Percentiles rank a stretch among this genome's conserved stretches.
Evolutionary conservation across 2,888 invertebrate species (phyloP).

Genomic region (Archips xylosteana): DNA sequence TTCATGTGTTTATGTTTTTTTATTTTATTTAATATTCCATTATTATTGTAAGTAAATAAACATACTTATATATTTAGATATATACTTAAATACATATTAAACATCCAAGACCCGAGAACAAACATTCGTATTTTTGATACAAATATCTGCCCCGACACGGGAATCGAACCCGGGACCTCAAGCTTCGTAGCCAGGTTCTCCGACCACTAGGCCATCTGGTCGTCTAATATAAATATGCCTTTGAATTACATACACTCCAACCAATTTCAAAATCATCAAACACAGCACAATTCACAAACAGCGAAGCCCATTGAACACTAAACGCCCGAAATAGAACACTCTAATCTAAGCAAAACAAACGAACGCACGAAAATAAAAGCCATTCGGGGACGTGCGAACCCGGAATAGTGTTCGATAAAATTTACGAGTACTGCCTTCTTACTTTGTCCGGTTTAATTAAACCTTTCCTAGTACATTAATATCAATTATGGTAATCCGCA

Average conservation of each 20-base stretch:
- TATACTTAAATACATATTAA: no score
- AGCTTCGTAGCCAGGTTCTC: no score
- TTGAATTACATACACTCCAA: neutral
- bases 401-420: constrained; percentile 54
- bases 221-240: no score
- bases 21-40: no score
- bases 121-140: no score
- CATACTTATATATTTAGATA: no score
- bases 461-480: constrained; percentile 75
- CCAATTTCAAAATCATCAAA: neutral
- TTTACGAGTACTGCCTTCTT: constrained; percentile 63
- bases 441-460: constrained; percentile 75
- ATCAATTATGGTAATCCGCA: constrained; percentile 78
- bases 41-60: no score
- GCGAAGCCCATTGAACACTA: neutral
- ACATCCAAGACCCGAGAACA: no score
- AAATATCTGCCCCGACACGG: no score
- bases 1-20: no score
- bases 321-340: constrained; percentile 2
- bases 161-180: no score
- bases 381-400: constrained; percentile 46
- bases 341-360: constrained; percentile 16
- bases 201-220: no score
- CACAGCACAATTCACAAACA: neutral
- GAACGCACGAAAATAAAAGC: constrained; percentile 46